Evolutionary conservation across 1,140 invertebrate species (phyloP).

Genomic region (Anagrus nilaparvatae): DNA sequence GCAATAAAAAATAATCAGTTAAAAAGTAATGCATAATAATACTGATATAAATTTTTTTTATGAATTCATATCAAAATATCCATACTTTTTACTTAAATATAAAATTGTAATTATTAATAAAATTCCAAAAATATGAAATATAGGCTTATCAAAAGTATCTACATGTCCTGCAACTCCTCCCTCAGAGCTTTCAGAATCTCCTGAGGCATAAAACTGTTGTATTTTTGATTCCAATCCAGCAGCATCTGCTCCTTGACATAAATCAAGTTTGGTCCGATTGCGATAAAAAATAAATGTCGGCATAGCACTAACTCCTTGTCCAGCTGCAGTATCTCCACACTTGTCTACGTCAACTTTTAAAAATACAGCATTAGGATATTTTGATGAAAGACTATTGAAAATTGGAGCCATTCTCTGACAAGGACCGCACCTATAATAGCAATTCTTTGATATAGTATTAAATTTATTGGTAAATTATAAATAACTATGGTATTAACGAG

Average conservation of each 20-base stretch:
- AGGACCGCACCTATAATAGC: conserved; percentile 74
- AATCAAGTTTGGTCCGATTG: conserved; percentile 67
- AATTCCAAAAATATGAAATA: conserved; percentile 34
- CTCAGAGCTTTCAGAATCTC: conserved; percentile 50
- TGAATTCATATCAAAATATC: too few relatives aligned
- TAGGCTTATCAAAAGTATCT: conserved; percentile 32
- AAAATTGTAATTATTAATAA: conserved; percentile 27
- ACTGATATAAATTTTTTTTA: neutral
- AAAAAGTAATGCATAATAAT: neutral
- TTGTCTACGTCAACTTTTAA: conserved; percentile 91
- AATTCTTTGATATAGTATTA: too few relatives aligned
- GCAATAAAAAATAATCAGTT: too few relatives aligned
- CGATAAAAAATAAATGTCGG: conserved; percentile 96
- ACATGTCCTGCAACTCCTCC: conserved; percentile 69
- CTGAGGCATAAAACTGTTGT: conserved; percentile 70
- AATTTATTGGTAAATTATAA: too few relatives aligned
- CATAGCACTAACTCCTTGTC: conserved; percentile 86
- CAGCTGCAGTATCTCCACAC: conserved; percentile 73
- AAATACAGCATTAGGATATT: conserved; percentile 84
- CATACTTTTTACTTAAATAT: conserved; percentile 32
- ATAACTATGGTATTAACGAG: too few relatives aligned
- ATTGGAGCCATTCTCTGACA: conserved; percentile 86
- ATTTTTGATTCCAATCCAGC: conserved; percentile 78
- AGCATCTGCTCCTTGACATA: conserved; percentile 76
- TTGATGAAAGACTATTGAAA: conserved; percentile 74